Evolutionary conservation across 1,140 invertebrate species (phyloP).

Genomic region (Bombus impatiens): DNA sequence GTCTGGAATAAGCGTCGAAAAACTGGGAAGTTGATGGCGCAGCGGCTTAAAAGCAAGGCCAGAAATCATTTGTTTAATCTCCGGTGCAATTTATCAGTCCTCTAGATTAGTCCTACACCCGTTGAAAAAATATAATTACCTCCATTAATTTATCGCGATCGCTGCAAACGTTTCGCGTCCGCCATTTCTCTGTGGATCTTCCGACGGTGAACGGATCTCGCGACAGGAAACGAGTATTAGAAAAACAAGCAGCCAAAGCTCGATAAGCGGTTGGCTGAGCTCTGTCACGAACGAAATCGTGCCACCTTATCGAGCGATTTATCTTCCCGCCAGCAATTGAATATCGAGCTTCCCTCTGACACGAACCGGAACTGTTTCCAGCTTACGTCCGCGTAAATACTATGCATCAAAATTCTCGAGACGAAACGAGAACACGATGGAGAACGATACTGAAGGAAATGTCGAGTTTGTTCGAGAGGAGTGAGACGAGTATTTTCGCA

Average conservation of each 20-base stretch:
- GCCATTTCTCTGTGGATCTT: background rate
- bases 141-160: conserved; percentile 4
- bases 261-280: conserved; percentile 2
- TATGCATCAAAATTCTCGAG: background rate
- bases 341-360: background rate
- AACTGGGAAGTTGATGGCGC: background rate
- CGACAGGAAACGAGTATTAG: conserved; percentile 28
- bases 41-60: background rate
- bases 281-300: conserved; percentile 32
- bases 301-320: conserved; percentile 17
- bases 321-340: conserved; percentile 3
- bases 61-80: conserved; percentile 10
- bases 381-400: background rate
- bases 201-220: background rate
- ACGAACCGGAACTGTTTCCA: background rate
- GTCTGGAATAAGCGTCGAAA: background rate
- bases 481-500: too few species aligned
- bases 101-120: too few species aligned
- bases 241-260: conserved; percentile 11
- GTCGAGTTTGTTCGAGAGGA: too few species aligned
- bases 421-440: background rate
- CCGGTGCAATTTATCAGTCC: background rate
- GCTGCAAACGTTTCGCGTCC: background rate
- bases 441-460: too few species aligned
- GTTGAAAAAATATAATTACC: background rate